Base-by-base conservation (phyloP, 2,888 invertebrate genomes). In the Ramazzottius varieornatus region DNA sequence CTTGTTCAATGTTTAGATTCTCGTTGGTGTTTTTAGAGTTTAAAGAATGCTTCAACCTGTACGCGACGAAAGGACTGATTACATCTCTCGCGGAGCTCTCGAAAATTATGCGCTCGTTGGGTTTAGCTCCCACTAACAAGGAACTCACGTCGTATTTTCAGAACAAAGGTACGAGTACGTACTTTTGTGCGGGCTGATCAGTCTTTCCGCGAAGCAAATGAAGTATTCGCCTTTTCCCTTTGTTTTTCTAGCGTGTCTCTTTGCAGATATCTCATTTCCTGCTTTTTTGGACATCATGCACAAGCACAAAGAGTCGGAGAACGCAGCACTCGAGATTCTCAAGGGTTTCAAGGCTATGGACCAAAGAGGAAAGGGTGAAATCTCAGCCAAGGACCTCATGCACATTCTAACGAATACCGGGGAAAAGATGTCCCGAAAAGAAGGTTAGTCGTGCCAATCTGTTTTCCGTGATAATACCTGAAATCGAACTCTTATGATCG, bases 211-310 rank as follows among this genome's bases (percentile, higher is more conserved):
- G 46, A 46, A 46, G 16, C 16, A 46, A 46, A 46, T 46, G 46
- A 46, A 46, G n/a, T 46, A 20, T 46, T 46, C 16, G n/a, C 16
- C 16, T n/a, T 46, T 46, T 46, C n/a, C n/a, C n/a, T 20, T 46
- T 65, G 32, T 20, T 13, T 46, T 68, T 13, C 63, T 33, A 67
- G 20, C 32, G 67, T 67, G 33, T 8, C 32, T 68, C 66, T 65
- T 68, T 66, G n/a, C 81, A 81, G 86, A 87, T 77, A 88, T 91
- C 86, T 85, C 86, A 0, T 94, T 94, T 76, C 90, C 93, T 0
- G 91, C 92, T 72, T 93, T 94, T 73, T 76, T 94, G 64, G 91
- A 93, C 73, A 87, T 92, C 1, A 89, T 93, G 88, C 90, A 93
- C 74, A 83, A 86, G 66, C 92, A 93, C 68, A 73, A 72, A 32